Evolutionary conservation across 2,797 vertebrate genomes (phyloP).

Genomic region (Tapera naevia): DNA sequence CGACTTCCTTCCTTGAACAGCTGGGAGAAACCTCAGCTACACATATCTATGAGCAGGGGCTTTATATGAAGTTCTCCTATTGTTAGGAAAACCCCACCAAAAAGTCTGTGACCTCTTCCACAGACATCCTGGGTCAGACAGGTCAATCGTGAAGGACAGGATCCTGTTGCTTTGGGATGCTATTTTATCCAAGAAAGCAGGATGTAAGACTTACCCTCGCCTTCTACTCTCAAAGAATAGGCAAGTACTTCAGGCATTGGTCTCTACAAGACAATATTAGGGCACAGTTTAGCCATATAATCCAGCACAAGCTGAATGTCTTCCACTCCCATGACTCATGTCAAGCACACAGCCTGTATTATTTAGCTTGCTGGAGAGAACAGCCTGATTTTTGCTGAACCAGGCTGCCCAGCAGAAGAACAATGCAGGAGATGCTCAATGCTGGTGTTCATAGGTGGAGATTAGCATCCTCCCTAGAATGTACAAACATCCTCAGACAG

Average conservation of each 20-base stretch:
- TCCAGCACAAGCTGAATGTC: neutral
- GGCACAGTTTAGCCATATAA: neutral
- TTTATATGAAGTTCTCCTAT: constrained; percentile 5
- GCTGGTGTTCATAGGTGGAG: neutral
- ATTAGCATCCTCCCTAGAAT: neutral
- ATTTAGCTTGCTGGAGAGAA: neutral
- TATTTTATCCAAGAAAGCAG: constrained; percentile 26
- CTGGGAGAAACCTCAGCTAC: neutral
- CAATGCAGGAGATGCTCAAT: accelerated
- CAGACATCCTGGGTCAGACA: constrained; percentile 58
- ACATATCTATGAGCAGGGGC: neutral
- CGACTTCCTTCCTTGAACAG: constrained; percentile 49
- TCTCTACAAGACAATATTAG: neutral
- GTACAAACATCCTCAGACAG: neutral
- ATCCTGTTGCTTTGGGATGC: neutral
- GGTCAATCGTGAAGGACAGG: neutral
- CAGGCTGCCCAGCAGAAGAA: neutral
- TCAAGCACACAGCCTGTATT: neutral
- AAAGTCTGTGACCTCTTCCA: neutral
- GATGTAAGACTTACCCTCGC: neutral
- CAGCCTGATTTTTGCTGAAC: neutral
- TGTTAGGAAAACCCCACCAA: neutral
- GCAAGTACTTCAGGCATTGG: neutral
- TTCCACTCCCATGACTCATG: accelerated
- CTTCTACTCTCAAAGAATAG: neutral